Percentiles rank a stretch among this genome's conserved stretches.
phyloP scores from a whole-genome alignment of 2,888 invertebrate genomes.

The Aproaerema taeniolella region DNA sequence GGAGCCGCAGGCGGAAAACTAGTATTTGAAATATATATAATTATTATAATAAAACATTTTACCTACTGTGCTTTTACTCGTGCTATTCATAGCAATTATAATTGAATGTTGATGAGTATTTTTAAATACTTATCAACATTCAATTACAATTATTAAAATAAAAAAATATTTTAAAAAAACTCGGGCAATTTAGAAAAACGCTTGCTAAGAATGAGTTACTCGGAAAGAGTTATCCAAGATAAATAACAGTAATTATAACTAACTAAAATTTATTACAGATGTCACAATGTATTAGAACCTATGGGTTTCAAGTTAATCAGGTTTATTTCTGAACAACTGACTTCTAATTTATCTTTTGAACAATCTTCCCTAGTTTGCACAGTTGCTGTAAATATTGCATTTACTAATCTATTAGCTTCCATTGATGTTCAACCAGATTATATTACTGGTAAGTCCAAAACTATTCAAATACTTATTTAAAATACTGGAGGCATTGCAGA shows the following conservation, averaged over 20 bases:
- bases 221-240: too few relatives aligned
- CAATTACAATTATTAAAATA: too few relatives aligned
- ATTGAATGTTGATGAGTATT: too few relatives aligned
- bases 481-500: too few relatives aligned
- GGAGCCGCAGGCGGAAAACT: too few relatives aligned
- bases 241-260: background rate
- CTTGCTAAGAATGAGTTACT: too few relatives aligned
- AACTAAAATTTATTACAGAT: background rate
- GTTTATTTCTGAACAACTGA: background rate
- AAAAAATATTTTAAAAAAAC: too few relatives aligned
- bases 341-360: conserved; percentile 3
- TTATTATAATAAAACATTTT: background rate
- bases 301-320: background rate
- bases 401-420: conserved; percentile 20
- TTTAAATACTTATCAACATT: too few relatives aligned
- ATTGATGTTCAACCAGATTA: conserved; percentile 26
- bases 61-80: background rate
- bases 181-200: too few relatives aligned
- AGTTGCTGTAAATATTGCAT: conserved; percentile 21
- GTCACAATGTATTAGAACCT: background rate
- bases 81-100: background rate
- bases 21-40: background rate
- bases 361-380: conserved; percentile 14
- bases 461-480: too few relatives aligned
- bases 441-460: conserved; percentile 21